These are phyloP conservation scores for Hormiphora californensis DNA, from an alignment of 37 sponge, comb jelly and placozoan species.

Conservation along the genomic window DNA sequence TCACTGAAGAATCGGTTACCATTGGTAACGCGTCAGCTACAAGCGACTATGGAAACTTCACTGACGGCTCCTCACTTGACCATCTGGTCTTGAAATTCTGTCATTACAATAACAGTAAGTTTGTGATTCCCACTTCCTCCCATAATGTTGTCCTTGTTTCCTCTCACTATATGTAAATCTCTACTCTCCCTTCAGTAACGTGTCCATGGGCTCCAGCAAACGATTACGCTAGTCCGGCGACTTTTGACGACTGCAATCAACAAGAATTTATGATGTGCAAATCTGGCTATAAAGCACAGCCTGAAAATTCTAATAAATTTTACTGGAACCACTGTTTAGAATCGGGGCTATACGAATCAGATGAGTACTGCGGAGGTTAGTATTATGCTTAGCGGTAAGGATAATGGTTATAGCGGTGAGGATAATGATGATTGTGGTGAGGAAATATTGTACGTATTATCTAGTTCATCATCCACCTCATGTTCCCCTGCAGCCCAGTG, in stretches of 20 bases:
- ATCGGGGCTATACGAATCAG: background rate
- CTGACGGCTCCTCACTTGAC: background rate
- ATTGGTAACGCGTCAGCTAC: background rate
- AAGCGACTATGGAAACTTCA: background rate
- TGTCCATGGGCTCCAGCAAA: background rate
- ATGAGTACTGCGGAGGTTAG: background rate
- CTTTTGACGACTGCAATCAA: background rate
- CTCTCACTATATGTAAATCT: background rate
- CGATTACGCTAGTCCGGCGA: background rate
- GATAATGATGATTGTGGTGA: background rate
- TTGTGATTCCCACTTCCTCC: background rate
- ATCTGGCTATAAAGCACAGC: background rate
- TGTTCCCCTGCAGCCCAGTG: background rate
- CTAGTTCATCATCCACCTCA: background rate
- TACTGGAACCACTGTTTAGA: background rate
- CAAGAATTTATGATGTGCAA: background rate
- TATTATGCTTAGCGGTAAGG: background rate
- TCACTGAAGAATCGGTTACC: background rate
- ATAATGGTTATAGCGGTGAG: background rate
- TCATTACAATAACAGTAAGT: background rate
- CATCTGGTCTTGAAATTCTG: background rate
- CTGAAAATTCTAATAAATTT: background rate
- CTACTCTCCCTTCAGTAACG: background rate
- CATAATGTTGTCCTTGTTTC: background rate
- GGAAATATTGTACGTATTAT: background rate